Percentiles rank a stretch among this genome's conserved stretches.
phyloP scores from a whole-genome alignment of 2,888 invertebrate species.

The Saturnia japonica region DNA sequence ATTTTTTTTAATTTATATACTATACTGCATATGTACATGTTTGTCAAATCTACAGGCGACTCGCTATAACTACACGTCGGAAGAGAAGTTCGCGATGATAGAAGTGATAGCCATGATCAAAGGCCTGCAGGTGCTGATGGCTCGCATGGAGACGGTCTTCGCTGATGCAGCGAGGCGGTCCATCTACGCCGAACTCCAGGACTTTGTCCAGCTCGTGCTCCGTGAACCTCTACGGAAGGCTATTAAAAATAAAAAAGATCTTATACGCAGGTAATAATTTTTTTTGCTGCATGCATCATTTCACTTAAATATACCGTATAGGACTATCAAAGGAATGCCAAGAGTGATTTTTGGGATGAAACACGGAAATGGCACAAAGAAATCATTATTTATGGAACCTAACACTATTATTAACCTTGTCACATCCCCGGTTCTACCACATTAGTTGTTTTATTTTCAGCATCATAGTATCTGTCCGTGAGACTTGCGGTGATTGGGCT shows the following conservation, averaged over 20 bases:
- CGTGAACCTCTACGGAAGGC: constrained; percentile 97
- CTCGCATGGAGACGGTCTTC: constrained; percentile 96
- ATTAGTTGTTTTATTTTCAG: constrained; percentile 71
- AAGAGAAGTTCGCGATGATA: constrained; percentile 98
- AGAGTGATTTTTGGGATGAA: too few species aligned
- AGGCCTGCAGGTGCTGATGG: constrained; percentile 97
- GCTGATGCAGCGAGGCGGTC: constrained; percentile 83
- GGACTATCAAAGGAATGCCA: too few species aligned
- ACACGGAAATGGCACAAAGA: too few species aligned
- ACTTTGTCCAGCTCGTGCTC: constrained; percentile 94
- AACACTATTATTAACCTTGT: too few species aligned
- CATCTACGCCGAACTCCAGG: constrained; percentile 97
- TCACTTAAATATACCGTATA: too few species aligned
- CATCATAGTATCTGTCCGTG: constrained; percentile 97
- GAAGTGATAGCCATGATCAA: constrained; percentile 99
- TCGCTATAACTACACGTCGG: constrained; percentile 97
- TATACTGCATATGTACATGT: too few species aligned
- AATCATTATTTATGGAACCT: too few species aligned
- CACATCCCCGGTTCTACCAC: neutral
- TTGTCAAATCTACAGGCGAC: constrained; percentile 85
- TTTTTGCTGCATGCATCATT: neutral
- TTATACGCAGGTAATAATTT: constrained; percentile 74
- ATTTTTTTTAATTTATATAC: neutral
- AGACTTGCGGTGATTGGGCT: constrained; percentile 98
- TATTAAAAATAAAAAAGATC: constrained; percentile 98